Evolutionary conservation across 2,113 vertebrate genomes (phyloP), one percentile per base, ranked within the genome.

Genomic region (Sander vitreus): DNA sequence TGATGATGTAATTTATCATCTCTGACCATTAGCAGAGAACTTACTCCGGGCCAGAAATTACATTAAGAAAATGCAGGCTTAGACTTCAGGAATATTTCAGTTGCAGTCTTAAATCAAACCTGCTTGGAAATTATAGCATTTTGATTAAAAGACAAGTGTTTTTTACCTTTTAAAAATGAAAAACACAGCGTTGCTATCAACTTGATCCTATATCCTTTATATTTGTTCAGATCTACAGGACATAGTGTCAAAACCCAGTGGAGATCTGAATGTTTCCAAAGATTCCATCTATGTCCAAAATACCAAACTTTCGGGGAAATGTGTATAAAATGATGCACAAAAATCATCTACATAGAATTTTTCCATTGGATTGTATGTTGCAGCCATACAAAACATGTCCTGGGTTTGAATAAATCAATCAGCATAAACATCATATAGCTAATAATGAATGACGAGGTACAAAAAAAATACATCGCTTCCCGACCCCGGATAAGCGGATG

Each of bases 1-100:
- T 82, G 71, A 86, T 83, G 78, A 88, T 89, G 89, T 76, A 67
- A 84, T 91, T 91, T 76, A 58, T 91, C 78, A 87, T 84, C 43
- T 78, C 57, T 84, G 78, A 84, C 72, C 70, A 67, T 84, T 65
- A 80, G 67, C 78, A 55, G 64, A 73, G 70, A 64, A 58, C 68
- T 80, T 62, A 73, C 70, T 90, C 76, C 47, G 1, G 76, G 71
- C 78, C 50, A 80, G 75, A 86, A 85, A 85, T 81, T 72, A 71
- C 21, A 85, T 88, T 65, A 80, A 58, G 71, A 84, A 85, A 78
- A 85, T 78, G 78, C 36, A 75, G 55, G 36, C 54, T 74, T 67
- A 62, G 30, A 45, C 13, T 65, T 85, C 10, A 59, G 39, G 18
- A 55, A 51, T 53, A 69, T 63, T 69, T 68, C 1, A 67, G 23